Evolutionary conservation across 2,113 vertebrate species (phyloP).

Genomic region (Geococcyx californianus): DNA sequence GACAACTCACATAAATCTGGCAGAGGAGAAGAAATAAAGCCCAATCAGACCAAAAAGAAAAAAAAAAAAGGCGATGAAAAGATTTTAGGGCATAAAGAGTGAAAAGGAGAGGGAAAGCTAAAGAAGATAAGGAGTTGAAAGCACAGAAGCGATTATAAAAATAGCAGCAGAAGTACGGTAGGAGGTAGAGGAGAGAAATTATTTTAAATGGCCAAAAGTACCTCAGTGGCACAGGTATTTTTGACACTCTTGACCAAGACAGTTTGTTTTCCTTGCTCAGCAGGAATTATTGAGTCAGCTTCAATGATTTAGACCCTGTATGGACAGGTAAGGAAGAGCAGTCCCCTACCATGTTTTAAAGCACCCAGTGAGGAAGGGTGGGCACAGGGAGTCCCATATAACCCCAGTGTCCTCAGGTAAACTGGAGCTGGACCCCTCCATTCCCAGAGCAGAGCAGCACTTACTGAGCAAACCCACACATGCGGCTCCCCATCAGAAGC

Average conservation of each 20-base stretch:
- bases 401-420: fast-evolving
- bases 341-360: background rate
- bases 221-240: background rate
- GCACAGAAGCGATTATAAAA: constrained; percentile 26
- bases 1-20: constrained; percentile 78
- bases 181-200: background rate
- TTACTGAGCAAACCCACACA: background rate
- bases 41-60: constrained; percentile 46
- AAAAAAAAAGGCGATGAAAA: constrained; percentile 58
- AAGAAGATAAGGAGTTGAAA: constrained; percentile 41
- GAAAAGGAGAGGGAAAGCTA: constrained; percentile 6
- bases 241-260: background rate
- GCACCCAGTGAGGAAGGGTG: fast-evolving
- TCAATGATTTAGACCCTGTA: background rate
- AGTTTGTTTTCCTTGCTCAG: background rate
- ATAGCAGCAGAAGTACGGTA: background rate
- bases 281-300: background rate
- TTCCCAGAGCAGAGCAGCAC: background rate
- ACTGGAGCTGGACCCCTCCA: fast-evolving
- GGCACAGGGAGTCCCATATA: background rate
- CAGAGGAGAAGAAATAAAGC: constrained; percentile 42
- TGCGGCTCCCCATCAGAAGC: background rate
- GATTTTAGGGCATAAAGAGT: constrained; percentile 57
- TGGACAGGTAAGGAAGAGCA: background rate
- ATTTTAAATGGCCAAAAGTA: background rate